Evolutionary conservation across 2,888 invertebrate genomes (phyloP).

Genomic region (Drosophila fulvimacula): DNA sequence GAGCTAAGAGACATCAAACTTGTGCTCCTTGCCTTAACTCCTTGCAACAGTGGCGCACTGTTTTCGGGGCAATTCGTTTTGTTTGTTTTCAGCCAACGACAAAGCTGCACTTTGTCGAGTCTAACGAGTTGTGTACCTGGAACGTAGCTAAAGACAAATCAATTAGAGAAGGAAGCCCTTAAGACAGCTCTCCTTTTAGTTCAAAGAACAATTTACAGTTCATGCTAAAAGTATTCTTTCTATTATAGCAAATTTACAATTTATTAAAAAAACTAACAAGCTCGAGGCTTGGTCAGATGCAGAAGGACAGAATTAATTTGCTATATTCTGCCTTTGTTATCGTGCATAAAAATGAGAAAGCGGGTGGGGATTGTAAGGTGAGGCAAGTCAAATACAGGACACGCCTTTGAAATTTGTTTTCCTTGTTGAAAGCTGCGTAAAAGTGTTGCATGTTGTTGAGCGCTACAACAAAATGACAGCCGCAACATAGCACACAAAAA

Average conservation of each 20-base stretch:
- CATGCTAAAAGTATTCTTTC: not conserved
- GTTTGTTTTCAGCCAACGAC: slow-evolving; percentile 13
- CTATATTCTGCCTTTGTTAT: not conserved
- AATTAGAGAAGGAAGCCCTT: not conserved
- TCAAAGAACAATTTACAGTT: not conserved
- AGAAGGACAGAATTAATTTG: not conserved
- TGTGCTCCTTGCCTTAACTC: not conserved
- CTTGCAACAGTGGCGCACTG: not conserved
- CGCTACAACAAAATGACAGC: slow-evolving; percentile 22
- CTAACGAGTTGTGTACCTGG: slow-evolving; percentile 15
- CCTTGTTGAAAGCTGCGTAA: slow-evolving; percentile 21
- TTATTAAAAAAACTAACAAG: slow-evolving; percentile 1
- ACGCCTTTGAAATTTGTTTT: slow-evolving; percentile 13
- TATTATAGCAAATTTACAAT: not conserved
- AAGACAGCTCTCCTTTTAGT: not conserved
- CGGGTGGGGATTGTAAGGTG: not conserved
- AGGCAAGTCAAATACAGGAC: slow-evolving; percentile 9
- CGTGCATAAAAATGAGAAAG: not conserved
- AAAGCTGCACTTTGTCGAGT: slow-evolving; percentile 7
- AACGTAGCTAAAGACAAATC: not conserved
- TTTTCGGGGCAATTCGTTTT: slow-evolving; percentile 1
- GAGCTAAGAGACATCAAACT: not conserved
- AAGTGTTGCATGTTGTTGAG: slow-evolving; percentile 36
- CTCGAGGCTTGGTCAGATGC: slow-evolving; percentile 6
- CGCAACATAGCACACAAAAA: slow-evolving; percentile 19